Conservation (phyloP, 1,140 invertebrate species). For the Euwallacea similis region DNA sequence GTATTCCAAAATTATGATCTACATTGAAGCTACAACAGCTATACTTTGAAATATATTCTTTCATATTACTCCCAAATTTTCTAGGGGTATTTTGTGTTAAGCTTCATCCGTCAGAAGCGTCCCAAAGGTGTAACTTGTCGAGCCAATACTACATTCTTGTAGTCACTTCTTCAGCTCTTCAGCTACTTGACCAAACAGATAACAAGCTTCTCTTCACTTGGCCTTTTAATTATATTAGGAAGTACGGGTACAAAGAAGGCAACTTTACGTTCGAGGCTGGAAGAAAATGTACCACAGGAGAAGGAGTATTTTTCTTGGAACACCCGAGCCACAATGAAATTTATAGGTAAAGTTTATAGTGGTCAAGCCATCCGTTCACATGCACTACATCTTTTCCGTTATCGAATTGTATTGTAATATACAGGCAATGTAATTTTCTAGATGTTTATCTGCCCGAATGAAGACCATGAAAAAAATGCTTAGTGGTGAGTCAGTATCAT, state of each 20-base stretch:
- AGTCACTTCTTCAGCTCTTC: slow-evolving; percentile 71
- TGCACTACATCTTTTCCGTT: too few relatives aligned
- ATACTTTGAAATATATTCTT: too few relatives aligned
- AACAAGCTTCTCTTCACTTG: slow-evolving; percentile 73
- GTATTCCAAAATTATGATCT: neutral
- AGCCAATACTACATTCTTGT: slow-evolving; percentile 70
- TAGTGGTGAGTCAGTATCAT: slow-evolving; percentile 64
- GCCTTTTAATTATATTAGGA: slow-evolving; percentile 83
- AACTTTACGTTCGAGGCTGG: slow-evolving; percentile 91
- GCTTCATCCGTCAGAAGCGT: slow-evolving; percentile 76
- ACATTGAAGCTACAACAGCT: neutral
- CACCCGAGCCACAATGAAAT: slow-evolving; percentile 79
- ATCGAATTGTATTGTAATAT: too few relatives aligned
- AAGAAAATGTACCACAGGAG: slow-evolving; percentile 81
- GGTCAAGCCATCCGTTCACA: neutral
- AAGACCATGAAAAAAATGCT: slow-evolving; percentile 81
- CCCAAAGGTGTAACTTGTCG: slow-evolving; percentile 71
- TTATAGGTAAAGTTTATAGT: slow-evolving; percentile 57
- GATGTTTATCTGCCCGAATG: slow-evolving; percentile 76
- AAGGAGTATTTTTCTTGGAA: slow-evolving; percentile 79
- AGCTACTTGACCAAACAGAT: slow-evolving; percentile 68
- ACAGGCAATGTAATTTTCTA: slow-evolving; percentile 4
- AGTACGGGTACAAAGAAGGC: slow-evolving; percentile 79
- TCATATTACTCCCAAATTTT: too few relatives aligned
- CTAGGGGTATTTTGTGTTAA: slow-evolving; percentile 70